Percentiles rank a stretch among this genome's conserved stretches.
Evolutionary conservation across 2,888 invertebrate species (phyloP).

Genomic region (Temnothorax unifasciatus): DNA sequence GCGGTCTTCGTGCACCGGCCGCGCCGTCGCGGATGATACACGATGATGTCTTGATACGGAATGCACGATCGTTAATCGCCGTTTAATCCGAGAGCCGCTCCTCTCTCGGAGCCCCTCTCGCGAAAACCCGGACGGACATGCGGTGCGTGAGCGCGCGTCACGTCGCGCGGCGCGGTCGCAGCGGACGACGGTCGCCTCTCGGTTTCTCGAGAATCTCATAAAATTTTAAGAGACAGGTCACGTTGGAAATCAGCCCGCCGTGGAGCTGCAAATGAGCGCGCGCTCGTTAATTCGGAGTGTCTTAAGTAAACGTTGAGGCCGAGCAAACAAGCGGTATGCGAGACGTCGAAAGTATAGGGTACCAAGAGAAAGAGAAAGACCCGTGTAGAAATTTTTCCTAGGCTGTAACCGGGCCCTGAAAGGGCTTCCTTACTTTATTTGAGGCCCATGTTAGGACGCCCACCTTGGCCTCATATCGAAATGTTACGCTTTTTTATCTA

Average conservation of each 20-base stretch:
- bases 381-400: too few relatives aligned
- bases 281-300: constrained; percentile 45
- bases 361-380: neutral
- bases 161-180: neutral
- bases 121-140: neutral
- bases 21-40: constrained; percentile 41
- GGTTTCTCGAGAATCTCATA: constrained; percentile 19
- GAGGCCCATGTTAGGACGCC: too few relatives aligned
- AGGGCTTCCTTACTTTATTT: too few relatives aligned
- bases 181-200: neutral
- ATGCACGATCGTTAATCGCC: constrained; percentile 81
- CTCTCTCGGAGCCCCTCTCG: neutral
- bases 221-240: constrained; percentile 50
- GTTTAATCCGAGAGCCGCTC: constrained; percentile 71
- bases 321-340: constrained; percentile 37
- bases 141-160: constrained; percentile 8
- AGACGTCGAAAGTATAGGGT: constrained; percentile 50
- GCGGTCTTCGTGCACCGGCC: constrained; percentile 28
- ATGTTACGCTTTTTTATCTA: too few relatives aligned
- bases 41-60: constrained; percentile 82
- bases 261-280: constrained; percentile 43
- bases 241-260: constrained; percentile 22
- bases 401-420: too few relatives aligned
- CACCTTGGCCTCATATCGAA: too few relatives aligned
- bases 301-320: constrained; percentile 43